Evolutionary conservation across 2,797 vertebrate genomes (phyloP).

Genomic region (Typhlichthys subterraneus): DNA sequence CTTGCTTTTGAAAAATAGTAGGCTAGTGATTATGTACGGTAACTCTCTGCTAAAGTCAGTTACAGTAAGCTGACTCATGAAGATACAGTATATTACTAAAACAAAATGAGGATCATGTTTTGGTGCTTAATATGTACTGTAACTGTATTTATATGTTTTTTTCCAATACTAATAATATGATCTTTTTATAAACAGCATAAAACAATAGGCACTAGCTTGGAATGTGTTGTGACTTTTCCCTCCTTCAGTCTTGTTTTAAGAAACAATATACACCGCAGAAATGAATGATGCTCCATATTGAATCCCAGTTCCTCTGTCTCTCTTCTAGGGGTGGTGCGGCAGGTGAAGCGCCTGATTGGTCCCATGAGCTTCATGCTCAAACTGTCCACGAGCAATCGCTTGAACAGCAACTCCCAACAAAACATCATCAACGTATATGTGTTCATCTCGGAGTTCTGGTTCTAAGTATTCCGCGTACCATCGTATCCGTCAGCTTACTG

Average conservation of each 20-base stretch:
- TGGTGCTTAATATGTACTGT: no score
- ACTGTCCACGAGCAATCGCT: slow-evolving; percentile 92
- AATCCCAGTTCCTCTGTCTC: slow-evolving; percentile 22
- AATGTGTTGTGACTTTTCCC: not conserved
- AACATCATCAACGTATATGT: slow-evolving; percentile 92
- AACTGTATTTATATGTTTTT: no score
- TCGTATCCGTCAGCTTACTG: slow-evolving; percentile 27
- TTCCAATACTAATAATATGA: no score
- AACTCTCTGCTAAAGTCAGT: no score
- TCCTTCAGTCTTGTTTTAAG: not conserved
- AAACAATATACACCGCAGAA: not conserved
- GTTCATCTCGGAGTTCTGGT: slow-evolving; percentile 96
- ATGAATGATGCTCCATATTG: not conserved
- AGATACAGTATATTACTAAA: no score
- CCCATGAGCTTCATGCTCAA: slow-evolving; percentile 85
- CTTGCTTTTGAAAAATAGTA: no score
- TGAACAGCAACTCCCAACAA: slow-evolving; percentile 85
- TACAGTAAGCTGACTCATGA: no score
- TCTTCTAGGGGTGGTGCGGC: slow-evolving; percentile 88
- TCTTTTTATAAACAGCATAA: no score
- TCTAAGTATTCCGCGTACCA: slow-evolving; percentile 70
- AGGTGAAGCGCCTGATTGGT: slow-evolving; percentile 88
- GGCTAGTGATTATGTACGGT: no score
- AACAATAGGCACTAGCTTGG: not conserved
- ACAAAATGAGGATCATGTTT: no score